phyloP scores from a whole-genome alignment of 2,888 invertebrate genomes.

The Rhingia campestris region DNA sequence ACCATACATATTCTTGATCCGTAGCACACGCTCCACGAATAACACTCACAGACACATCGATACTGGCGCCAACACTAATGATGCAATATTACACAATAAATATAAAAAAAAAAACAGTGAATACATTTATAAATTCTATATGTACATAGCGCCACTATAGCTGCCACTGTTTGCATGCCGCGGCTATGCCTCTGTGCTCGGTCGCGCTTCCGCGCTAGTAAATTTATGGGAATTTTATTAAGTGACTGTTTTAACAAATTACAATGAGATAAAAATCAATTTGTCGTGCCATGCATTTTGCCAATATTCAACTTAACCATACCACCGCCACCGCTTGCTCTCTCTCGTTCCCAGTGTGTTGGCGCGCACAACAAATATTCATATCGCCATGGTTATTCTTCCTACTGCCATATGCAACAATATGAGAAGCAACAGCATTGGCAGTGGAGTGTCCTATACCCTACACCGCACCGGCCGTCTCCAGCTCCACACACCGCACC shows the following conservation, averaged over 20 bases:
- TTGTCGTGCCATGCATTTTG: constrained; percentile 74
- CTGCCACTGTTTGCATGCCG: constrained; percentile 62
- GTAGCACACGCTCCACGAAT: constrained; percentile 35
- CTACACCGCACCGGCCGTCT: constrained; percentile 3
- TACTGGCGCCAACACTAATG: constrained; percentile 58
- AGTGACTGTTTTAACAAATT: constrained; percentile 76
- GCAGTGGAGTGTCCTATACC: constrained; percentile 12
- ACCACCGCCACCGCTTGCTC: constrained; percentile 15
- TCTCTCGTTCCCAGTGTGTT: constrained; percentile 7
- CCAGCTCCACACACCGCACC: no score
- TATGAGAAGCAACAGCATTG: constrained; percentile 51
- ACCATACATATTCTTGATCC: constrained; percentile 34
- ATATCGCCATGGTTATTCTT: constrained; percentile 67
- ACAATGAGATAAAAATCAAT: constrained; percentile 75
- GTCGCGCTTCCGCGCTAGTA: constrained; percentile 70
- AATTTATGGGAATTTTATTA: constrained; percentile 77
- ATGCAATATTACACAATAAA: constrained; percentile 51
- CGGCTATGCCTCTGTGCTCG: constrained; percentile 45
- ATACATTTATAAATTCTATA: constrained; percentile 16
- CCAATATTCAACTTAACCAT: constrained; percentile 66
- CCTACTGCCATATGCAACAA: constrained; percentile 69
- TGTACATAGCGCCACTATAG: constrained; percentile 44
- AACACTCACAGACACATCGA: constrained; percentile 28
- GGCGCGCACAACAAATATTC: constrained; percentile 64
- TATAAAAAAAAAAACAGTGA: constrained; percentile 28